Percentiles rank a stretch among this genome's conserved stretches.
Evolutionary conservation across 2,113 vertebrate genomes (phyloP).

Genomic region (Larimichthys crocea): DNA sequence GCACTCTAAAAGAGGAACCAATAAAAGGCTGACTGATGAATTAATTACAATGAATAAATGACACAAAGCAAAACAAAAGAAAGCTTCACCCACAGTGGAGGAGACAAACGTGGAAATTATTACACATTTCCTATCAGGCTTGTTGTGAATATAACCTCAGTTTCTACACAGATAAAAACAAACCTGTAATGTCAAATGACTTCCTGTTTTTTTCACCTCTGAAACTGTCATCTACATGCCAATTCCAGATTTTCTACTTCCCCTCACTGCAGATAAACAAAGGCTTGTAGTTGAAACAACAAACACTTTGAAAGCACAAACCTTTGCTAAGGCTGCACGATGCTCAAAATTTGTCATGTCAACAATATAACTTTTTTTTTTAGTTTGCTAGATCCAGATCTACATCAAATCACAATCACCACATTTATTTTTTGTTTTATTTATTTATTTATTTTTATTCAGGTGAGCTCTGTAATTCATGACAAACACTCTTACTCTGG

Average conservation of each 20-base stretch:
- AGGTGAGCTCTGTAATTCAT: neutral
- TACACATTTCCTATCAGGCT: neutral
- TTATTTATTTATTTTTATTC: neutral
- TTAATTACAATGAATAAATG: constrained; percentile 17
- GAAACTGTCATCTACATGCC: neutral
- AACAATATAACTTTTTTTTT: neutral
- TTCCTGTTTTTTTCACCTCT: constrained; percentile 10
- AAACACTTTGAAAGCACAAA: neutral
- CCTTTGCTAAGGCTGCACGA: neutral
- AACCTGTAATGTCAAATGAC: neutral
- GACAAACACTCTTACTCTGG: no score
- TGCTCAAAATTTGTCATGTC: neutral
- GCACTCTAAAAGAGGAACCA: neutral
- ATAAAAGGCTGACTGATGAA: neutral
- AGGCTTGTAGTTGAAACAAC: neutral
- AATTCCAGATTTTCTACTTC: neutral
- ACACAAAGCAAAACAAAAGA: constrained; percentile 7
- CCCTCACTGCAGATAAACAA: neutral
- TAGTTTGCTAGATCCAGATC: neutral
- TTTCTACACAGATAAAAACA: neutral
- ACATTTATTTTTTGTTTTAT: no score
- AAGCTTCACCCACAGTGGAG: neutral
- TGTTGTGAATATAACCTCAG: constrained; percentile 5
- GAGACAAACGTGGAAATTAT: neutral
- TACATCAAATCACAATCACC: no score